phyloP scores from a whole-genome alignment of 2,888 invertebrate species.

The Euproctis similis region DNA sequence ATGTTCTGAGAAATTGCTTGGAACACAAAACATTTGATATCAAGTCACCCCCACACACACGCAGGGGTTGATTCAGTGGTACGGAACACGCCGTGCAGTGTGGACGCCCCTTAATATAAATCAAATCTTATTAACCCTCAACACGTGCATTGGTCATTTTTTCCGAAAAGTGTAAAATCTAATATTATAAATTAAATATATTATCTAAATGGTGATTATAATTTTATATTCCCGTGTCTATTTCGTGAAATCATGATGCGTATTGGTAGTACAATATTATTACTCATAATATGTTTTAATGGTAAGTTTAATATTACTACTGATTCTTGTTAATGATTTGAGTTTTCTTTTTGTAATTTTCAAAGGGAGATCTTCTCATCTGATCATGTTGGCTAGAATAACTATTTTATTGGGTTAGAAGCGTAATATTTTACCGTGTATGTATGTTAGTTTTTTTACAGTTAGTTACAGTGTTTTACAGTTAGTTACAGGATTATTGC shows the following conservation, averaged over 20 bases:
- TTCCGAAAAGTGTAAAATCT: constrained; percentile 21
- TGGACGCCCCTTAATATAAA: constrained; percentile 36
- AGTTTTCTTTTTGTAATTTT: not conserved
- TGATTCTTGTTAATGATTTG: no score
- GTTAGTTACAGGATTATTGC: no score
- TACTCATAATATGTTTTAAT: constrained; percentile 61
- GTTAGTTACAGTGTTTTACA: no score
- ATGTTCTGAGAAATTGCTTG: constrained; percentile 36
- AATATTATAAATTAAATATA: constrained; percentile 32
- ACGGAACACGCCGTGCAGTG: constrained; percentile 39
- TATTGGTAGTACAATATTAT: constrained; percentile 50
- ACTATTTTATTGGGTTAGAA: no score
- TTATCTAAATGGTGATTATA: constrained; percentile 59
- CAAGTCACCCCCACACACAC: constrained; percentile 41
- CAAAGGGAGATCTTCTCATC: not conserved
- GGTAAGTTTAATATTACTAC: no score
- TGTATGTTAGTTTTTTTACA: no score
- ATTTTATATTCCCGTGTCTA: constrained; percentile 55
- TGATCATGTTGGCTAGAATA: no score
- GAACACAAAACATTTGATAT: constrained; percentile 61
- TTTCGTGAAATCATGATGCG: constrained; percentile 47
- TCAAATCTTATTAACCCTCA: no score
- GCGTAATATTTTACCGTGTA: no score
- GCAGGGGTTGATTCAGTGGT: constrained; percentile 45
- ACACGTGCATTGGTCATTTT: no score